Evolutionary conservation across 2,113 vertebrate genomes (phyloP), one percentile per base, ranked within the genome.

Genomic region (Poeciliopsis turrubarensis): DNA sequence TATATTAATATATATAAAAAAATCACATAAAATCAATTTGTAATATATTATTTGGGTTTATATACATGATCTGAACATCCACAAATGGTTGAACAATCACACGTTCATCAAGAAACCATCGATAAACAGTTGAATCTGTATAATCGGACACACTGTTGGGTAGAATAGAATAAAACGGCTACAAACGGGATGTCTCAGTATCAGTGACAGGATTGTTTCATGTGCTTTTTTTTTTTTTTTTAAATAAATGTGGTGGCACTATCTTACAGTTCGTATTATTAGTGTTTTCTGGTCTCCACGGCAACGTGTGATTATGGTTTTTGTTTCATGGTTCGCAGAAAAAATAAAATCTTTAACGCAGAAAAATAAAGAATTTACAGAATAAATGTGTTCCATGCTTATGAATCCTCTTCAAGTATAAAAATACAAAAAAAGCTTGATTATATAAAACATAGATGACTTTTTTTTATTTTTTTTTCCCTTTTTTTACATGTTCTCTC

Each of bases 361-460:
- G 79, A 89, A 90, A 89, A 88, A 91, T 83, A 89, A 89, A n/a
- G 73, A 73, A 89, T 90, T 82, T 90, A 90, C 86, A 92, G 86
- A 85, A 80, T 89, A 79, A 81, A 87, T 76, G 86, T 86, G 85
- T 91, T 32, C 74, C 75, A 73, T 89, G 88, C 68, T 30, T 74
- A 91, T 93, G 92, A 91, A 77, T 90, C 89, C 80, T 91, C 75
- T 84, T 89, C 83, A 89, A 91, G 92, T 93, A 93, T 91, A 93
- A 93, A 93, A 93, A 93, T 93, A 93, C 90, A 92, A 93, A 93
- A 92, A 86, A 92, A 89, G 78, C 79, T 91, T 85, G 89, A 92
- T 89, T 89, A 87, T 92, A 93, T 87, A 93, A 93, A 93, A 93
- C 92, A 92, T 93, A 93, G 91, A 93, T 92, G 92, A 91, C 68